Evolutionary conservation across 2,888 invertebrate genomes (phyloP), one percentile per base, ranked within the genome.

Genomic region (Ochropleura plecta): DNA sequence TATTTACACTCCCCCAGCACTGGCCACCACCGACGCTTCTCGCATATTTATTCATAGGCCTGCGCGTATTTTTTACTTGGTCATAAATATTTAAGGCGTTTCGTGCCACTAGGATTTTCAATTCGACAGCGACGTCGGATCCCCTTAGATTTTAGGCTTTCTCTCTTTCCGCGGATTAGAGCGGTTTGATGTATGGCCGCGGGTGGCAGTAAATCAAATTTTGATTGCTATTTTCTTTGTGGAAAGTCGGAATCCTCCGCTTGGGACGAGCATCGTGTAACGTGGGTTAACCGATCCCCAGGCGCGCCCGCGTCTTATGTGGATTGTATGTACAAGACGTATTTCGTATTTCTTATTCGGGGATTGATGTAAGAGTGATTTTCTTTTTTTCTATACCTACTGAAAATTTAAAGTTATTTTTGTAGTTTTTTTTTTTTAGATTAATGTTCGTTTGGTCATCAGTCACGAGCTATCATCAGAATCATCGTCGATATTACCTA

Each of bases 131-230:
- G 90, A 87, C 88, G 91, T 88, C 89, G 92, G 92, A 94, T 94
- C 95, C 96, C 95, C 94, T 93, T 93, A 95, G 93, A 95, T 93
- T 94, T 93, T 93, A 94, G 95, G 95, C 92, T 93, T 94, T 92
- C 92, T 91, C 90, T 94, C 92, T 93, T 94, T 94, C 93, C 93
- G 92, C 93, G 95, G 95, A 95, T 96, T 95, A 95, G 93, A 94
- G 93, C 89, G 93, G 94, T 92, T 92, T 95, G 95, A 95, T 95
- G 95, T 95, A 95, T 92, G 93, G 95, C 95, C 94, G 93, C 93
- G 94, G 95, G 96, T 93, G 95, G 95, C 96, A 94, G 96, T 96
- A 96, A 96, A 96, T 96, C 96, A 96, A 96, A 96, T 96, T 96
- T 96, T 95, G 96, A 96, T 96, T 96, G 96, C 92, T 94, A 95